These are phyloP conservation scores for Nannospalax galili DNA, from an alignment of 2,113 vertebrate genomes.

Conservation along the genomic window DNA sequence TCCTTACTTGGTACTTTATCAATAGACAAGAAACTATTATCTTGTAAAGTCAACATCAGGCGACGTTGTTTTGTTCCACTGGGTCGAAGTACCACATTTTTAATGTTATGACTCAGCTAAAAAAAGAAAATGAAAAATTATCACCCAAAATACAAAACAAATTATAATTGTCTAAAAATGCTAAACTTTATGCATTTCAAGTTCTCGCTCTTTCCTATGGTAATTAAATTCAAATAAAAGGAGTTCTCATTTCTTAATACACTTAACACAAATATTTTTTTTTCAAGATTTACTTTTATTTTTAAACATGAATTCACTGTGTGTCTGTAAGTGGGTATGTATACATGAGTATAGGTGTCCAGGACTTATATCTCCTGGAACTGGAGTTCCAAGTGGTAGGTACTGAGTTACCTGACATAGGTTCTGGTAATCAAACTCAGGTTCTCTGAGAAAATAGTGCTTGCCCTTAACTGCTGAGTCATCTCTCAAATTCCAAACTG, in stretches of 20 bases:
- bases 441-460: not conserved
- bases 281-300: not conserved
- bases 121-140: constrained; percentile 57
- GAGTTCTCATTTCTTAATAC: constrained; percentile 46
- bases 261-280: constrained; percentile 44
- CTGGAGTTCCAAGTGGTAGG: too few relatives aligned
- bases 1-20: constrained; percentile 91
- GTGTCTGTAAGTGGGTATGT: not conserved
- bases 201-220: constrained; percentile 19
- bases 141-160: constrained; percentile 29
- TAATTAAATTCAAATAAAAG: constrained; percentile 28
- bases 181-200: constrained; percentile 25
- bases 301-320: not conserved
- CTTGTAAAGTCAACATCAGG: constrained; percentile 93
- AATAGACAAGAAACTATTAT: constrained; percentile 91
- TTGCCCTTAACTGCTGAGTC: not conserved
- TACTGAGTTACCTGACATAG: too few relatives aligned
- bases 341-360: too few relatives aligned
- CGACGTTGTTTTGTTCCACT: constrained; percentile 88
- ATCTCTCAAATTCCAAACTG: not conserved
- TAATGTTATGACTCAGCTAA: constrained; percentile 97
- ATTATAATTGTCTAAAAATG: constrained; percentile 30
- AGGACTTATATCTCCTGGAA: not conserved
- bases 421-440: not conserved
- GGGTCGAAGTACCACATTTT: constrained; percentile 89